A percentile compares a stretch with the other conserved stretches of the same genome.
Evolutionary conservation across 2,113 vertebrate species (phyloP).

Genomic region (Lasiurus borealis): DNA sequence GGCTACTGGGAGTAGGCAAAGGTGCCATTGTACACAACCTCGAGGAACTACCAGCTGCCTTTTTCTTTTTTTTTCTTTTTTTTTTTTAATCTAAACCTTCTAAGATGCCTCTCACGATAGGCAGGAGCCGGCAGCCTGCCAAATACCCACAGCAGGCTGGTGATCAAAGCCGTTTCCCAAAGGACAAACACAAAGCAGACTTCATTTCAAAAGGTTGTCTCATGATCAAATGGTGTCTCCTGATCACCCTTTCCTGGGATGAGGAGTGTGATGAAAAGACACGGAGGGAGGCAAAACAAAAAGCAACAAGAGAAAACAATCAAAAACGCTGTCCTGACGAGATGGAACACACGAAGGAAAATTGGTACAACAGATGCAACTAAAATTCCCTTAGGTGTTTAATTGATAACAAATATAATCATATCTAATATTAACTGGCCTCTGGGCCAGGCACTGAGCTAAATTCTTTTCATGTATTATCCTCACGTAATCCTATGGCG

Average conservation of each 20-base stretch:
- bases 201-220: not conserved
- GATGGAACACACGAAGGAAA: slow-evolving; percentile 12
- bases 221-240: not conserved
- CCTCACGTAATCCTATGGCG: not conserved
- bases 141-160: not conserved
- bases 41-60: not conserved
- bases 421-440: not conserved
- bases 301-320: not conserved
- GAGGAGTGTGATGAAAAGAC: not conserved
- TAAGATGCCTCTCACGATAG: not conserved
- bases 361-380: not conserved
- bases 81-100: slow-evolving; percentile 27
- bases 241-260: slow-evolving; percentile 24
- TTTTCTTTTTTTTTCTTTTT: not conserved
- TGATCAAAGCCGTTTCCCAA: slow-evolving; percentile 60
- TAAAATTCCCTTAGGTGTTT: slow-evolving; percentile 4
- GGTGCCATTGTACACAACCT: not conserved
- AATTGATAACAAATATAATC: not conserved
- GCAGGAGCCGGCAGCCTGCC: slow-evolving; percentile 36
- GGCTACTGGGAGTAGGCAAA: not conserved
- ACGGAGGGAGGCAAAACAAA: not conserved
- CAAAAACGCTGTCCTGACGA: not conserved
- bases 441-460: not conserved
- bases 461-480: not conserved
- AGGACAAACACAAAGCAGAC: not conserved